Evolutionary conservation across 1,140 invertebrate species (phyloP), one percentile per base, ranked within the genome.

Genomic region (Sarcophaga peregrina): DNA sequence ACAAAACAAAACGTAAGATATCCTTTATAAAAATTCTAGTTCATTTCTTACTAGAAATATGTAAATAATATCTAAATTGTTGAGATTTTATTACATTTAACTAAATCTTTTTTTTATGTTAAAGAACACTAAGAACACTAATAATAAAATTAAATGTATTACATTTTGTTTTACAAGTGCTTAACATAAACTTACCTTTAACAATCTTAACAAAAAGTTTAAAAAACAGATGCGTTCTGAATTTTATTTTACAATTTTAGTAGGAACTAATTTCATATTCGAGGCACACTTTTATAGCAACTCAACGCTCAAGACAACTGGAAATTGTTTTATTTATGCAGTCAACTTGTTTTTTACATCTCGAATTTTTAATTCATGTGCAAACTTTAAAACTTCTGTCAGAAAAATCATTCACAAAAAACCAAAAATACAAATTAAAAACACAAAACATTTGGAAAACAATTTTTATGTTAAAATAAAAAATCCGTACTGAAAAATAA

Each of bases 191-290:
- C n/a, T 48, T 47, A 48, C 62, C 62, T 68, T 17, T 62, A 62
- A 62, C 3, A n/a, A 7, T 9, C 20, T 68, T 68, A 68, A 68
- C 62, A n/a, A 76, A 11, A 75, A 48, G n/a, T n/a, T n/a, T n/a
- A 76, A 76, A 76, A 76, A 73, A n/a, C 17, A 10, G 20, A 11
- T 48, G 74, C 47, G 48, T 13, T 50, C 50, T 52, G 47, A 50
- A 15, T 20, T n/a, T 78, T 50, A n/a, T 52, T 10, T 78, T 52
- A 78, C 25, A 4, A 4, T 37, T 37, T 37, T 37, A 37, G 25
- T 37, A 50, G 75, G 75, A 78, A 78, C 75, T 78, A 48, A 78
- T 78, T 78, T 47, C 0, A 15, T 78, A 78, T 78, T 78, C 75
- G 17, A 52, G 20, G 25, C 75, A 25, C 47, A 17, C n/a, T n/a